Base-by-base conservation (phyloP, 2,888 invertebrate species). In the Heliconius hortense region DNA sequence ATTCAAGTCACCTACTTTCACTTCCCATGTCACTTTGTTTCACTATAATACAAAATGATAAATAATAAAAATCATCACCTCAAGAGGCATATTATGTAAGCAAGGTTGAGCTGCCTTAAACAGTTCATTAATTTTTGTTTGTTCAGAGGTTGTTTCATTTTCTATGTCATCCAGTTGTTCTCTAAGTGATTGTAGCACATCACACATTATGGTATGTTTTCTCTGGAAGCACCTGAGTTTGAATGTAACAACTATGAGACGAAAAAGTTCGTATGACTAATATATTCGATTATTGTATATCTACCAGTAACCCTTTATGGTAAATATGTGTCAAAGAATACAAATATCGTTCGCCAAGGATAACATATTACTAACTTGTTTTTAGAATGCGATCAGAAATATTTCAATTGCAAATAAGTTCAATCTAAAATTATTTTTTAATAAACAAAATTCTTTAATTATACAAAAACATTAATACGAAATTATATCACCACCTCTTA, bases 81-180 rank as follows among this genome's bases (percentile, higher is more conserved):
- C 93, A 78, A 93, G 91, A 79, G 93, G 93, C 89, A 93, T 87
- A 77, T 87, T 89, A 75, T 87, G 77, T 31, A 92, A 80, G 63
- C 84, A 84, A 39, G 88, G 85, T 80, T 83, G 82, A 78, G 82
- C 83, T 73, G 82, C 79, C 48, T 87, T 85, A 79, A 82, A 83
- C 63, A 83, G 77, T 72, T 85, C 82, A 76, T 82, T 76, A 70
- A 76, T 73, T 64, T 78, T 77, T 59, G 76, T 76, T 72, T 74
- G 15, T 69, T 68, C 10, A 72, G 35, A 59, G 48, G 71, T 74
- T 62, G 66, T 77, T 74, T 87, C 86, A 83, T 83, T 85, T 81
- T 89, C 89, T 78, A 87, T 87, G 39, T 86, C 84, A 78, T 80
- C 77, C 73, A 89, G 78, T 78, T 88, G 85, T 35, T 88, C 88